Conservation (phyloP, 2,888 invertebrate species). For the Habrosyne pyritoides region DNA sequence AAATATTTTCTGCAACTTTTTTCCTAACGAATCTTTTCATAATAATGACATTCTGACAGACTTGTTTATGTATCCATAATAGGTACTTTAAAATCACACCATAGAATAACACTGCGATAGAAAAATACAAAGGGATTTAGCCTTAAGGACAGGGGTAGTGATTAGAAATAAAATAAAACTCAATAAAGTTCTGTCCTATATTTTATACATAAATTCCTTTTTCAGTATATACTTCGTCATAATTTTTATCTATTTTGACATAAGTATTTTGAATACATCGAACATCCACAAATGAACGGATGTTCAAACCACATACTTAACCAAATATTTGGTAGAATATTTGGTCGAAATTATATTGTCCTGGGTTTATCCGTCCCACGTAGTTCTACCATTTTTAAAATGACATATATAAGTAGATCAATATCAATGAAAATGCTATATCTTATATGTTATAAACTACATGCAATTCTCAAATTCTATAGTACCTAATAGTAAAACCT, state of each 20-base stretch:
- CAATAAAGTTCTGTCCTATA: constrained; percentile 47
- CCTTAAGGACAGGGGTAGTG: background rate
- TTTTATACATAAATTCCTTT: constrained; percentile 74
- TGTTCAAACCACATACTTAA: constrained; percentile 59
- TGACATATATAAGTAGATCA: constrained; percentile 37
- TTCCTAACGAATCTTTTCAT: too few species aligned
- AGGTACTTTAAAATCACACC: too few species aligned
- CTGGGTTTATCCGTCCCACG: constrained; percentile 53
- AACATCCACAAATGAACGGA: constrained; percentile 60
- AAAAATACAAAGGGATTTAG: background rate
- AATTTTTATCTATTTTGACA: constrained; percentile 74
- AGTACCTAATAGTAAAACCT: constrained; percentile 49
- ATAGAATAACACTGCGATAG: too few species aligned
- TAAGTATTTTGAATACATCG: constrained; percentile 58
- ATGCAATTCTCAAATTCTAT: constrained; percentile 35
- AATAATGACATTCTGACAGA: too few species aligned
- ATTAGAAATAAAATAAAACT: constrained; percentile 30
- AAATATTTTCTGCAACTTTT: too few species aligned
- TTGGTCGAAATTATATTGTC: constrained; percentile 81
- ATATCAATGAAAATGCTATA: constrained; percentile 42
- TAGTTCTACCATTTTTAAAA: constrained; percentile 47
- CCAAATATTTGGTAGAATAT: constrained; percentile 75
- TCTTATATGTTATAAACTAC: constrained; percentile 46
- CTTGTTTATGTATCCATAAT: too few species aligned
- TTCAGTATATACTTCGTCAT: constrained; percentile 68